A percentile compares a stretch with the other conserved stretches of the same genome.
These are phyloP conservation scores for Bradynema listronoti DNA, from an alignment of 1,140 invertebrate genomes.

Conservation along the genomic window DNA sequence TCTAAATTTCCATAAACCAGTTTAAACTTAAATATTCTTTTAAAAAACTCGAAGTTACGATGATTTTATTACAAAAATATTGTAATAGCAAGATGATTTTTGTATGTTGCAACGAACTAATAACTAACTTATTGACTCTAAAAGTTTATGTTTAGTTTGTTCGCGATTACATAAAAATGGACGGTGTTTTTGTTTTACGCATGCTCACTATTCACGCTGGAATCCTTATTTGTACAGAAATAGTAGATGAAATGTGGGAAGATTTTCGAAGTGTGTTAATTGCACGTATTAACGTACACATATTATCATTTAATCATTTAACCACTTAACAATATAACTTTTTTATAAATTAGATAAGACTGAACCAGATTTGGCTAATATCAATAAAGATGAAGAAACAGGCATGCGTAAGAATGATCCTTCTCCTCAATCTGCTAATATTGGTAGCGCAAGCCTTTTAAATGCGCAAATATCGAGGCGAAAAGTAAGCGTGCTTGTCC, in stretches of 20 bases:
- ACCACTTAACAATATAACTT: neutral
- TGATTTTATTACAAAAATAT: too few species aligned
- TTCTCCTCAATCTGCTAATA: neutral
- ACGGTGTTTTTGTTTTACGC: slow-evolving; percentile 48
- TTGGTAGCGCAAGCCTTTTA: neutral
- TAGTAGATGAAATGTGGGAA: slow-evolving; percentile 26
- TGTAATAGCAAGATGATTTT: slow-evolving; percentile 13
- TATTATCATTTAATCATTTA: slow-evolving; percentile 1
- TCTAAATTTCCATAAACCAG: too few species aligned
- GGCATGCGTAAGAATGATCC: too few species aligned
- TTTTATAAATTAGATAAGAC: neutral
- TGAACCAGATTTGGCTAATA: slow-evolving; percentile 25
- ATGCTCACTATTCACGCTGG: slow-evolving; percentile 56
- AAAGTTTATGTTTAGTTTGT: slow-evolving; percentile 41
- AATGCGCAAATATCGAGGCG: slow-evolving; percentile 11
- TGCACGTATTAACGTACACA: slow-evolving; percentile 5
- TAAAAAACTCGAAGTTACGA: too few species aligned
- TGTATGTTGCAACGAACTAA: slow-evolving; percentile 11
- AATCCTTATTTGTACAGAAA: slow-evolving; percentile 50
- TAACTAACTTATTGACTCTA: neutral
- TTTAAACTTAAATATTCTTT: too few species aligned
- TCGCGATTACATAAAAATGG: slow-evolving; percentile 50
- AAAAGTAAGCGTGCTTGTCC: slow-evolving; percentile 49
- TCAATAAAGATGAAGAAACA: slow-evolving; percentile 4
- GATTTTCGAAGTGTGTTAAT: slow-evolving; percentile 11